A percentile compares a stretch with the other conserved stretches of the same genome.
These are phyloP conservation scores for Aspidapion aeneum DNA, from an alignment of 2,888 invertebrate genomes.

Conservation along the genomic window DNA sequence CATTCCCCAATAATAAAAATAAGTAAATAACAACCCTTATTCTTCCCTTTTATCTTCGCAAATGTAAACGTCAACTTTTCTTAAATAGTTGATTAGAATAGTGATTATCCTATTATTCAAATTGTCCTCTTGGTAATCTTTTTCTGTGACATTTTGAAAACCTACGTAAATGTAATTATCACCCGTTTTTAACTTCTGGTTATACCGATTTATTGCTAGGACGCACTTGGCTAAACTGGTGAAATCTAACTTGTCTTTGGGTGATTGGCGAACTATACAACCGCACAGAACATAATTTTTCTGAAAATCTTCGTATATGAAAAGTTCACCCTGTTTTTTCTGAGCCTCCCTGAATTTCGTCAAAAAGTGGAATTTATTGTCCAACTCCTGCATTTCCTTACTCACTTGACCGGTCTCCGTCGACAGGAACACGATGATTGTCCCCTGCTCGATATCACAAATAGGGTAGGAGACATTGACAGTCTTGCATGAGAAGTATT, in stretches of 20 bases:
- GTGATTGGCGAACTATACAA: conserved; percentile 31
- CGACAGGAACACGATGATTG: conserved; percentile 42
- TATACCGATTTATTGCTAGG: conserved; percentile 25
- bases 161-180: too few species aligned
- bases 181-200: conserved; percentile 19
- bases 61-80: conserved; percentile 35
- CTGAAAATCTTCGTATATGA: conserved; percentile 28
- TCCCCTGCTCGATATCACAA: conserved; percentile 34
- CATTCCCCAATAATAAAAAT: too few species aligned
- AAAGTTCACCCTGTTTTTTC: conserved; percentile 32
- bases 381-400: conserved; percentile 34
- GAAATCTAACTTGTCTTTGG: conserved; percentile 28
- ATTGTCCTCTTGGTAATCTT: conserved; percentile 30
- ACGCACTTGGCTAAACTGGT: conserved; percentile 28
- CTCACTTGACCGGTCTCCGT: conserved; percentile 35
- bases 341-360: conserved; percentile 25
- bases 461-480: conserved; percentile 30
- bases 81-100: conserved; percentile 36
- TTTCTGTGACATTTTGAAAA: conserved; percentile 24
- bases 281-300: conserved; percentile 33
- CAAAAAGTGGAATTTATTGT: conserved; percentile 38
- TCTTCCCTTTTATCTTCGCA: conserved; percentile 24
- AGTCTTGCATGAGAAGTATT: conserved; percentile 22
- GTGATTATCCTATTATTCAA: conserved; percentile 41
- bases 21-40: background rate